Conservation (phyloP, 2,888 invertebrate species). For the Trissolcus japonicus region DNA sequence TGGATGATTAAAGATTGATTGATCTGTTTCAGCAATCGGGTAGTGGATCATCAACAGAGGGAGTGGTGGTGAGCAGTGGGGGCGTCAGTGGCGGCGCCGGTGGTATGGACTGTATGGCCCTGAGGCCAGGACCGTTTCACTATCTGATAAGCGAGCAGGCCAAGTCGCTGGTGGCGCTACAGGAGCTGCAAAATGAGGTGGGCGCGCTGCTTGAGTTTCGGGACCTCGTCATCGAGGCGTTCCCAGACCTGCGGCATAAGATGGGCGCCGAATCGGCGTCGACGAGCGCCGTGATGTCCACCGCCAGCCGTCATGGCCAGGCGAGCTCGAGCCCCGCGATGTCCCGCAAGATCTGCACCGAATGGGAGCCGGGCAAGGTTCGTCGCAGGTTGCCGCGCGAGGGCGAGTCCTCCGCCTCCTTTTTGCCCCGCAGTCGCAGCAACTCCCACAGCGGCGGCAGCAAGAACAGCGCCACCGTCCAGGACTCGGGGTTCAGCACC, state of each 20-base stretch:
- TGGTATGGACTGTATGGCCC: slow-evolving; percentile 90
- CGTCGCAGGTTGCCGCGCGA: slow-evolving; percentile 79
- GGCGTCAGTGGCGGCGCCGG: slow-evolving; percentile 63
- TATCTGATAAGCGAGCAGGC: slow-evolving; percentile 92
- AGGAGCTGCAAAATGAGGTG: slow-evolving; percentile 96
- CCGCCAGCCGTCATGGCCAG: slow-evolving; percentile 71
- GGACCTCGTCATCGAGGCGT: slow-evolving; percentile 95
- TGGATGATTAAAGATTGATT: neutral
- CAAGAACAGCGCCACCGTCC: slow-evolving; percentile 82
- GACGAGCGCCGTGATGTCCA: slow-evolving; percentile 78
- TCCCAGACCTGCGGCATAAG: slow-evolving; percentile 92
- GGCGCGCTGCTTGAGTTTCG: slow-evolving; percentile 93
- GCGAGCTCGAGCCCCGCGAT: slow-evolving; percentile 74
- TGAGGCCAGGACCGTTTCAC: slow-evolving; percentile 85
- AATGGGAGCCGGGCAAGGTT: slow-evolving; percentile 89
- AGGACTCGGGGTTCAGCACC: slow-evolving; percentile 93
- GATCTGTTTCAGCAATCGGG: slow-evolving; percentile 67
- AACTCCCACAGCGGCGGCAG: slow-evolving; percentile 80
- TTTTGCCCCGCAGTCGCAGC: slow-evolving; percentile 81
- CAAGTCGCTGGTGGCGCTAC: slow-evolving; percentile 89
- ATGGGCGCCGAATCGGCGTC: slow-evolving; percentile 83
- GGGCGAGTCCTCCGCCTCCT: slow-evolving; percentile 70
- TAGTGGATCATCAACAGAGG: slow-evolving; percentile 69
- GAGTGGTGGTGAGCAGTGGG: slow-evolving; percentile 55
- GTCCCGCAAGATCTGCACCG: slow-evolving; percentile 77